Base-by-base conservation (phyloP, 2,888 invertebrate species). In the Andrena fulva region DNA sequence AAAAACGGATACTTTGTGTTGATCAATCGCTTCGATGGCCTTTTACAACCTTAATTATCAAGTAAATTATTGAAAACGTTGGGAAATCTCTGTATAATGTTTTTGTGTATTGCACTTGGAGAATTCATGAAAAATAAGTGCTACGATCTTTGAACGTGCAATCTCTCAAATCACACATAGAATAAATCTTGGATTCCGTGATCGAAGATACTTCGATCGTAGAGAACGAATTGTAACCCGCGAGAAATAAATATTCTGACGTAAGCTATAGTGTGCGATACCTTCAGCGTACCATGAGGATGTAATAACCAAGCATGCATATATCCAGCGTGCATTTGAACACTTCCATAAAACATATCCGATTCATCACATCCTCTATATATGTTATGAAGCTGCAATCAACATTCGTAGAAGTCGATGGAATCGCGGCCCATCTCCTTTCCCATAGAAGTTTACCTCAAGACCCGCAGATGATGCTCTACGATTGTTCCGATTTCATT, bases 301-400 rank as follows among this genome's bases (percentile, higher is more conserved):
- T 76, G 42, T 80, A 86, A 69, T 85, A 86, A 16, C 82, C 82
- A 7, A 87, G 63, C 50, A 86, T 29, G 62, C 85, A 87, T 42
- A 87, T 72, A 16, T 59, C 88, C 78, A 92, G 63, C 0, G 92
- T 91, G 60, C 91, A 91, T 7, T 91, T 92, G 12, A 92, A 56
- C 42, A 93, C 83, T 86, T 93, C 93, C 29, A 91, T 85, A n/a
- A 93, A 87, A 60, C 91, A 92, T 72, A 92, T 89, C 66, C 84
- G 84, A 70, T 87, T 91, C 56, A 92, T 78, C 42, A 91, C 80
- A n/a, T 80, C 68, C 52, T 92, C 92, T n/a, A 91, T 90, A 8
- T 80, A 77, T 0, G 84, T 71, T 54, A 91, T 87, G 33, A 92
- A 91, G 24, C 93, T 56, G 54, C 20, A 56, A 56, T 20, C 10